Evolutionary conservation across 2,888 invertebrate genomes (phyloP), one percentile per base, ranked within the genome.

Genomic region (Rhogogaster chlorosoma): DNA sequence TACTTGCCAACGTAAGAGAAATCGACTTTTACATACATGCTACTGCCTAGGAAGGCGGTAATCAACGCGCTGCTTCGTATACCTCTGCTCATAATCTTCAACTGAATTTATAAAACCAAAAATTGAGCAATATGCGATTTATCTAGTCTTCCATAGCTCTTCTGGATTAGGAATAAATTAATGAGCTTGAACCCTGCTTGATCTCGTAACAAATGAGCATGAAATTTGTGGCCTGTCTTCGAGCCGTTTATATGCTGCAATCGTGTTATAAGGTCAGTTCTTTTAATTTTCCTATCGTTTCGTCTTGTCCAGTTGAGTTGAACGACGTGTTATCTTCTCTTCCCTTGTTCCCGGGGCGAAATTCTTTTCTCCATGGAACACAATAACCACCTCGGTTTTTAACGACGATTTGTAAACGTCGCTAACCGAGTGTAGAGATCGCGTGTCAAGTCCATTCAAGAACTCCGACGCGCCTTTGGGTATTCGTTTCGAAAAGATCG

Each of bases 331-430:
- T 73, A 32, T 67, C 32, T 32, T 18, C 2, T 32, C 32, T 32
- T 32, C 18, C 26, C 67, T 67, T 18, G 29, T 67, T 32, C 67
- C 42, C 22, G 45, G 26, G 12, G 42, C 73, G 22, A 77, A 77
- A 53, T 77, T 18, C 49, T 49, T 29, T 49, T 77, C 29, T 42
- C 1, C 3, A 26, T 4, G 2, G 5, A 26, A 29, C 29, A 67
- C 32, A 32, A 67, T 67, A 32, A 32, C 15, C 67, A 32, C 10
- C 67, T 15, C 4, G 15, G n/a, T 64, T 84, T 67, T 80, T 80
- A 64, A 84, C 84, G 38, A 67, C 84, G 75, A 84, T 84, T 84
- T 84, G 78, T 84, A 84, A 61, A 80, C 78, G 84, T 84, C 84
- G 61, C 29, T 67, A 67, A 26, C 29, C 67, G 26, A 67, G 67